phyloP scores from a whole-genome alignment of 2,888 invertebrate species.

The Pemphredon lugubris region DNA sequence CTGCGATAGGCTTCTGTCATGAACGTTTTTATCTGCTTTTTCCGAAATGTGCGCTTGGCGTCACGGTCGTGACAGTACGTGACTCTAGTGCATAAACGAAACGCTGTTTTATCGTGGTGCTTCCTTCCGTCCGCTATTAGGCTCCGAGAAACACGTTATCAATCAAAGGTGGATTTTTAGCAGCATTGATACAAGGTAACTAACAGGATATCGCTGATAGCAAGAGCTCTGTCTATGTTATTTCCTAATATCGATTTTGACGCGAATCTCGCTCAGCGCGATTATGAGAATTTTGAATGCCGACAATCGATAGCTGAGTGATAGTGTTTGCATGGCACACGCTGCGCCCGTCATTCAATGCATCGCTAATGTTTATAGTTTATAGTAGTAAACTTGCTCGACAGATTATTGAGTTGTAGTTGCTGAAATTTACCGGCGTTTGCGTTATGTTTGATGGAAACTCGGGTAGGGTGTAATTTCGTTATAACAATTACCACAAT shows the following conservation, averaged over 20 bases:
- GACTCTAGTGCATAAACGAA: slow-evolving; percentile 13
- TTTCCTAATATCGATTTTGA: background rate
- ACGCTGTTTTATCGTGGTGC: slow-evolving; percentile 25
- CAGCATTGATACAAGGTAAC: slow-evolving; percentile 41
- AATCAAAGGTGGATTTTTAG: slow-evolving; percentile 17
- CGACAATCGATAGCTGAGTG: background rate
- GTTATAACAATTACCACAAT: background rate
- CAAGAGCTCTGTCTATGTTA: too few species aligned
- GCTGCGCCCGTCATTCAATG: slow-evolving; percentile 4
- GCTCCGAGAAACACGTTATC: slow-evolving; percentile 29
- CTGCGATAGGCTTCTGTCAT: slow-evolving; percentile 37
- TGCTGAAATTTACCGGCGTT: too few species aligned
- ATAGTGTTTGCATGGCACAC: slow-evolving; percentile 1
- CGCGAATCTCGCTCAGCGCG: background rate
- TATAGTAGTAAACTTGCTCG: too few species aligned
- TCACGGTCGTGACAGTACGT: slow-evolving; percentile 37
- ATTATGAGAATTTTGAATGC: background rate
- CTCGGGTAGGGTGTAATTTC: background rate
- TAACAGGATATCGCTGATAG: background rate
- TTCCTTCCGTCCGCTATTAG: slow-evolving; percentile 42
- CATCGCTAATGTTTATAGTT: too few species aligned
- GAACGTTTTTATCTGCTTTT: slow-evolving; percentile 25
- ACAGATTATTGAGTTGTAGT: too few species aligned
- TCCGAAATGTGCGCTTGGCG: slow-evolving; percentile 8
- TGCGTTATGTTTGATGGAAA: too few species aligned